A percentile compares a stretch with the other conserved stretches of the same genome.
Evolutionary conservation across 2,113 vertebrate species (phyloP).

Genomic region (Prionailurus bengalensis): DNA sequence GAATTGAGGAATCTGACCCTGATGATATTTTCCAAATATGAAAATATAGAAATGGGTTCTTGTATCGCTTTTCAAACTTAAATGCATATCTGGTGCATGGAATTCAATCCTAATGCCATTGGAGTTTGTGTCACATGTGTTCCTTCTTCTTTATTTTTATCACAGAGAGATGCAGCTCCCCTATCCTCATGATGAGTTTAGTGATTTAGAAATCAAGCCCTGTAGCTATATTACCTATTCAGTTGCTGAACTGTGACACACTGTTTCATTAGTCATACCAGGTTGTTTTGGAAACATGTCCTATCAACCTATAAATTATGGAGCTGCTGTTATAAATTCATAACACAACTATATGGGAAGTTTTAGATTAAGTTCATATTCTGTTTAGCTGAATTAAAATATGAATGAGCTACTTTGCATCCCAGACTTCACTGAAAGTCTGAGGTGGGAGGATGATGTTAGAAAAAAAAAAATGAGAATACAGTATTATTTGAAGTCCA

Average conservation of each 20-base stretch:
- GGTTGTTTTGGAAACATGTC: constrained; percentile 79
- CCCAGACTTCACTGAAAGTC: constrained; percentile 75
- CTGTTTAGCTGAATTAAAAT: constrained; percentile 77
- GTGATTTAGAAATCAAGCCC: constrained; percentile 79
- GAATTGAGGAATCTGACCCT: not conserved
- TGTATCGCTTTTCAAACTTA: not conserved
- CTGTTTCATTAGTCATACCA: constrained; percentile 75
- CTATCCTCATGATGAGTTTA: not conserved
- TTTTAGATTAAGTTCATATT: constrained; percentile 72
- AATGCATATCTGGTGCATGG: not conserved
- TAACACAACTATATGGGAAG: constrained; percentile 50
- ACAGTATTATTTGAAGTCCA: constrained; percentile 80
- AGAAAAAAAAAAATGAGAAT: constrained; percentile 62
- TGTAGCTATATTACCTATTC: constrained; percentile 68
- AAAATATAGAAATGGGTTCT: not conserved
- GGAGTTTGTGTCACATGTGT: not conserved
- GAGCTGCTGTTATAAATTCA: constrained; percentile 72
- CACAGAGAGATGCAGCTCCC: not conserved
- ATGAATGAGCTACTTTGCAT: constrained; percentile 70
- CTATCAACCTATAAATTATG: constrained; percentile 77
- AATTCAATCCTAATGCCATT: not conserved
- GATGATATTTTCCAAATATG: not conserved
- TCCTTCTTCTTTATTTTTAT: constrained; percentile 64
- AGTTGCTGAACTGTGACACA: constrained; percentile 68
- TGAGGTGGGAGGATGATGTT: constrained; percentile 71